A percentile compares a stretch with the other conserved stretches of the same genome.
These are phyloP conservation scores for Bradysia coprophila DNA, from an alignment of 1,140 invertebrate species.

Conservation along the genomic window DNA sequence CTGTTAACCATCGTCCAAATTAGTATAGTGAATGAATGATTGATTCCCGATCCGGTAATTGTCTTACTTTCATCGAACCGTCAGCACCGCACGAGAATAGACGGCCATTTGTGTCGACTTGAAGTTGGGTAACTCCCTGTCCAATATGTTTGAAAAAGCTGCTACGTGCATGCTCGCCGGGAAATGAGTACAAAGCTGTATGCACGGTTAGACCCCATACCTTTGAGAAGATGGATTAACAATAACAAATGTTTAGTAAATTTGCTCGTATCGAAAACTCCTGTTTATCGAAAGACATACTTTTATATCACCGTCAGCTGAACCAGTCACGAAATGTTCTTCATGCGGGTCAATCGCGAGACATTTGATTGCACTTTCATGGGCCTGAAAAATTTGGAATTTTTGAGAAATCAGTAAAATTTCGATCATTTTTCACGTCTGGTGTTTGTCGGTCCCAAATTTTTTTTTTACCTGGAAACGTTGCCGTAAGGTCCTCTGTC, in stretches of 20 bases:
- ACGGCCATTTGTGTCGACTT: constrained; percentile 67
- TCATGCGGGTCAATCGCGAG: constrained; percentile 85
- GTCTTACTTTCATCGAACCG: constrained; percentile 93
- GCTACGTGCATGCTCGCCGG: constrained; percentile 79
- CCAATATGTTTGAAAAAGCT: constrained; percentile 94
- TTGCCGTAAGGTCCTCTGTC: constrained; percentile 72
- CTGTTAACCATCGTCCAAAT: no score
- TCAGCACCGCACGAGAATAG: constrained; percentile 97
- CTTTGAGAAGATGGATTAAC: constrained; percentile 26
- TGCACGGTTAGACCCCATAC: constrained; percentile 83
- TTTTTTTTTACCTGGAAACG: constrained; percentile 38
- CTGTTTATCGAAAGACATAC: constrained; percentile 27
- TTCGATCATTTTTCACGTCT: no score
- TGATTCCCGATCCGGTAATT: constrained; percentile 56
- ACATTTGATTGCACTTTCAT: constrained; percentile 87
- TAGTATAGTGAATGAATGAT: constrained; percentile 4
- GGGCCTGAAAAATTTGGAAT: constrained; percentile 47
- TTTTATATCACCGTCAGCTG: constrained; percentile 98
- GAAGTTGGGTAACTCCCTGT: constrained; percentile 89
- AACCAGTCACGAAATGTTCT: constrained; percentile 93
- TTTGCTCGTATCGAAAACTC: neutral
- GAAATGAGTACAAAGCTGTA: constrained; percentile 69
- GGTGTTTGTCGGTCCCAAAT: no score
- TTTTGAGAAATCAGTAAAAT: no score
- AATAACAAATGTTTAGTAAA: no score